A percentile compares a stretch with the other conserved stretches of the same genome.
phyloP scores from a whole-genome alignment of 2,797 vertebrate genomes.

The Myotis daubentonii region DNA sequence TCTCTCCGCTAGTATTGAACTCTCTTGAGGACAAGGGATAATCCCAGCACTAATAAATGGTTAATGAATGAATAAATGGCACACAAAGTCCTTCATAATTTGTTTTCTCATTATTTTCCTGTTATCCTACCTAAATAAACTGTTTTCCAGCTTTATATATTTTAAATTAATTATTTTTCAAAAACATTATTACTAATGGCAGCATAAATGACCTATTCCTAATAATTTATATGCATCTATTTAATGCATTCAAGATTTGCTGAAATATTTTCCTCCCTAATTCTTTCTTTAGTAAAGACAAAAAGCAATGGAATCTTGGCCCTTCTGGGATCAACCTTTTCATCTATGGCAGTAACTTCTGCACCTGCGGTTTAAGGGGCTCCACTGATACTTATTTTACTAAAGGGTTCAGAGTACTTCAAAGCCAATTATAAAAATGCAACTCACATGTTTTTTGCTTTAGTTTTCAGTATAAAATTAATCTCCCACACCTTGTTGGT shows the following conservation, averaged over 20 bases:
- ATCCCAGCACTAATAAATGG: background rate
- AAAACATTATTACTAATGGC: conserved; percentile 30
- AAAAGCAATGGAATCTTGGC: background rate
- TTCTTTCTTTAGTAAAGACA: conserved; percentile 30
- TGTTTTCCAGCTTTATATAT: no score
- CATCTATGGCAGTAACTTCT: background rate
- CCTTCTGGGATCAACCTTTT: conserved; percentile 21
- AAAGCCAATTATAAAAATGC: conserved; percentile 28
- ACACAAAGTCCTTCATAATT: conserved; percentile 17
- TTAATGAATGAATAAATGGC: background rate
- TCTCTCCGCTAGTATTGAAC: background rate
- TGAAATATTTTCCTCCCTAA: conserved; percentile 3
- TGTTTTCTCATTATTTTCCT: background rate
- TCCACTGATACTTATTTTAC: background rate
- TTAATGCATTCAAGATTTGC: conserved; percentile 43
- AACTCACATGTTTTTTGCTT: background rate
- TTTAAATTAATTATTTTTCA: conserved; percentile 46
- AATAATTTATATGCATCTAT: conserved; percentile 38
- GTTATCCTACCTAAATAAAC: background rate
- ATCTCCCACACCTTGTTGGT: background rate
- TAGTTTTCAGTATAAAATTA: conserved; percentile 44
- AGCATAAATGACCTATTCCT: background rate
- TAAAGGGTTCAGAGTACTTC: background rate
- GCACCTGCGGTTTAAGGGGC: background rate
- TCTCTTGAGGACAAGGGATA: background rate